A percentile compares a stretch with the other conserved stretches of the same genome.
phyloP scores from a whole-genome alignment of 2,797 vertebrate genomes.

The Okamejei kenojei region DNA sequence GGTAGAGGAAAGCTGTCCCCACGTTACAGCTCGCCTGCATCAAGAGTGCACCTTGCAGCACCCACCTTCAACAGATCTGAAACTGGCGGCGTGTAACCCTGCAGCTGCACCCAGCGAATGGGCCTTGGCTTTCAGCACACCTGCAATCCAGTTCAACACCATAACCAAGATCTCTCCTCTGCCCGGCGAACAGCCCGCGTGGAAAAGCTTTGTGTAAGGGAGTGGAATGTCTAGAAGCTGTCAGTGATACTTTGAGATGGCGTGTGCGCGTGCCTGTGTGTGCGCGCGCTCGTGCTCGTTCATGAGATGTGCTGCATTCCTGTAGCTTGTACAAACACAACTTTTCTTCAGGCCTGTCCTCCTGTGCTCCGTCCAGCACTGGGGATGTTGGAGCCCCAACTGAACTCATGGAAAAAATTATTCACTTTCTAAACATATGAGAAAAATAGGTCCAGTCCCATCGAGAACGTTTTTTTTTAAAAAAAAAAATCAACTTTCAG shows the following conservation, averaged over 20 bases:
- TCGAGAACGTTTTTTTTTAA: neutral
- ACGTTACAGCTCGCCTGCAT: neutral
- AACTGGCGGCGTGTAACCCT: neutral
- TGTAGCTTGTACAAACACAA: neutral
- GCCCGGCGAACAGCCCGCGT: neutral
- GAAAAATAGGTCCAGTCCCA: slow-evolving; percentile 26
- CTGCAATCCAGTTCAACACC: neutral
- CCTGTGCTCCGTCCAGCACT: neutral
- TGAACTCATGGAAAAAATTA: neutral
- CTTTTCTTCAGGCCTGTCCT: slow-evolving; percentile 1
- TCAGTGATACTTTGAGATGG: neutral
- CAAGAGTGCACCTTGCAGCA: neutral
- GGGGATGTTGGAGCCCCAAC: neutral
- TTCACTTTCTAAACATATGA: neutral
- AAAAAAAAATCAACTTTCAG: neutral
- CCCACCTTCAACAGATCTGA: neutral
- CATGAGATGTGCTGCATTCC: slow-evolving; percentile 9
- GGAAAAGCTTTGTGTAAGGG: slow-evolving; percentile 1
- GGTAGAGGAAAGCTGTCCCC: neutral
- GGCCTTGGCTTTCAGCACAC: neutral
- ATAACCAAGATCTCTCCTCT: neutral
- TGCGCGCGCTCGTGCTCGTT: neutral
- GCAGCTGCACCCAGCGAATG: neutral
- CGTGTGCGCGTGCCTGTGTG: neutral
- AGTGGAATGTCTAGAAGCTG: neutral